Evolutionary conservation across 2,888 invertebrate species (phyloP), one percentile per base, ranked within the genome.

Genomic region (Ectemnius cavifrons): DNA sequence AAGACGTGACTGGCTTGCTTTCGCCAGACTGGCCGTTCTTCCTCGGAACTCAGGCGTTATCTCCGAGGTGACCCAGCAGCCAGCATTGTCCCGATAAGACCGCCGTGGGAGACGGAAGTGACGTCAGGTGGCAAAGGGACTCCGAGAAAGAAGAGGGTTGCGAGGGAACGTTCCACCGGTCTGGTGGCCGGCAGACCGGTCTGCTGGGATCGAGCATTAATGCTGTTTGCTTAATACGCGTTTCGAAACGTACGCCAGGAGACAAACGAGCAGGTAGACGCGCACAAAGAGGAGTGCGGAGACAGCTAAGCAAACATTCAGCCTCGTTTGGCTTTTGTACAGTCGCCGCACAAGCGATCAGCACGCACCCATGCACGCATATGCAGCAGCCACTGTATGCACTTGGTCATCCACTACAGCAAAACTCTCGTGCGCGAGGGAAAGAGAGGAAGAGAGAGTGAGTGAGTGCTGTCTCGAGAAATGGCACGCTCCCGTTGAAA

Each of bases 221-320:
- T 81, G 78, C 77, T 87, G 86, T 87, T 87, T 85, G 82, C 80
- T 87, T 82, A 84, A 84, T 82, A 72, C 70, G 69, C 72, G 66
- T 63, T 76, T 63, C 75, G 71, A 78, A 74, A 74, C 76, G 82
- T 81, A 84, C 80, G 81, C 84, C 78, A 81, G 79, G 82, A 84
- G 84, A 86, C 86, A 82, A 82, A 82, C 79, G 84, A 84, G 84
- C 84, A 84, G 82, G 86, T 82, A 83, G 80, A 77, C 76, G 70
- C 67, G 79, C 76, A 84, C 83, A 82, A 85, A 84, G 82, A 85
- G 80, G 71, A 75, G 78, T 79, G 67, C 75, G 72, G 80, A 86
- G 86, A 84, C 85, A 82, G 83, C 87, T 87, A 85, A 84, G 83
- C 84, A 87, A 87, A 87, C 88, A 87, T 86, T 83, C 80, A 77